These are phyloP conservation scores for Dermatemys mawii DNA, from an alignment of 2,113 vertebrate genomes.

Conservation along the genomic window DNA sequence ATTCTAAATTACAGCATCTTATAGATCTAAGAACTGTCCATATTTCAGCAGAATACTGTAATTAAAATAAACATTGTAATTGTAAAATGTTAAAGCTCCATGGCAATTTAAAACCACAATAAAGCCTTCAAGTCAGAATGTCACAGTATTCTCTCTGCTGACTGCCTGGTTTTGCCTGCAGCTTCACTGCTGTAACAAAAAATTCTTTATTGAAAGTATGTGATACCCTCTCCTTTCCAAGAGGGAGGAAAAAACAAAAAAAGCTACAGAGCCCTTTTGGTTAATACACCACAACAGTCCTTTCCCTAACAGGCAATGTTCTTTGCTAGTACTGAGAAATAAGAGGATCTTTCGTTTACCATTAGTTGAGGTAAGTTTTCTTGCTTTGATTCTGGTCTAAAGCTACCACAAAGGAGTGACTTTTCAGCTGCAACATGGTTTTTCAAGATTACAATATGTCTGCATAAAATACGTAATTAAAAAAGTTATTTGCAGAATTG, in stretches of 20 bases:
- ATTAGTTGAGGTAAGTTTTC: conserved; percentile 71
- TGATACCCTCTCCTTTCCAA: neutral
- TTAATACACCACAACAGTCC: neutral
- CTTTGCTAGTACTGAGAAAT: conserved; percentile 60
- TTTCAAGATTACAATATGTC: conserved; percentile 72
- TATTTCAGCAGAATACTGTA: neutral
- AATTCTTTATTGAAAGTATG: neutral
- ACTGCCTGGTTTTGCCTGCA: neutral
- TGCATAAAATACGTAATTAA: conserved; percentile 70
- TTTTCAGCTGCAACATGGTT: conserved; percentile 72
- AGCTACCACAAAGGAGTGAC: conserved; percentile 72
- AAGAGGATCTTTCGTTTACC: conserved; percentile 60
- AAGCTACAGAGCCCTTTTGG: conserved; percentile 27
- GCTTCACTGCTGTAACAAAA: neutral
- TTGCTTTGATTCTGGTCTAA: conserved; percentile 73
- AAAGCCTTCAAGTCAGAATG: neutral
- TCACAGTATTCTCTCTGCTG: neutral
- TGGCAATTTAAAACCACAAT: neutral
- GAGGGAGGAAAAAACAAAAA: neutral
- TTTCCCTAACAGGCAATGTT: conserved; percentile 48
- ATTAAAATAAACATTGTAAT: neutral
- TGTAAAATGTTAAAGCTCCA: conserved; percentile 25
- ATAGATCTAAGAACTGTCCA: conserved; percentile 28
- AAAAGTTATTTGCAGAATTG: conserved; percentile 56
- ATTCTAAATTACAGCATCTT: conserved; percentile 34